phyloP scores from a whole-genome alignment of 2,888 invertebrate genomes.

The Anticlea derivata region DNA sequence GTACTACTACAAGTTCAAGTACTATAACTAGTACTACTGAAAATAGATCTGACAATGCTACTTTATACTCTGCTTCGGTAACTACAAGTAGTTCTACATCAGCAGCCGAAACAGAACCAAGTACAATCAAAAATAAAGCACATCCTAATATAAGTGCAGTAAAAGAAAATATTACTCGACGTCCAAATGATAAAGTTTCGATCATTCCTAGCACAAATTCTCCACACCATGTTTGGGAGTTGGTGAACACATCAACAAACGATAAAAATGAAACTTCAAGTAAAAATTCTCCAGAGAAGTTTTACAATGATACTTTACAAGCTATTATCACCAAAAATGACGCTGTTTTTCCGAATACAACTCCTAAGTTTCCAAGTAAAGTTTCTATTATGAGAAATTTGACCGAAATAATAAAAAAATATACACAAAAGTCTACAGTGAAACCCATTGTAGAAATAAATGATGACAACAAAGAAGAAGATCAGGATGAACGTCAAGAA shows the following conservation, averaged over 20 bases:
- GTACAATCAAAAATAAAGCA: constrained; percentile 33
- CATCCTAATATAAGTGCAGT: constrained; percentile 4
- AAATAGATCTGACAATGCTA: constrained; percentile 29
- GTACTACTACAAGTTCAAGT: constrained; percentile 34
- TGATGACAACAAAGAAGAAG: constrained; percentile 40
- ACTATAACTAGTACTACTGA: constrained; percentile 38
- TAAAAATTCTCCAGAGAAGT: constrained; percentile 77
- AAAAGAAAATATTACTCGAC: constrained; percentile 66
- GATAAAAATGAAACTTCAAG: constrained; percentile 62
- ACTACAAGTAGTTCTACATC: constrained; percentile 40
- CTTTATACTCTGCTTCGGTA: constrained; percentile 28
- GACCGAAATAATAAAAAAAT: constrained; percentile 86
- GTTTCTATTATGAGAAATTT: constrained; percentile 83
- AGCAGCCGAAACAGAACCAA: constrained; percentile 33
- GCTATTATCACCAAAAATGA: constrained; percentile 85
- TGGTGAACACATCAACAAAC: constrained; percentile 80
- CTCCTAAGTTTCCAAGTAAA: constrained; percentile 70
- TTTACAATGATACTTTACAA: constrained; percentile 85
- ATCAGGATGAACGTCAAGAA: constrained; percentile 54
- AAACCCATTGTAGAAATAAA: constrained; percentile 22
- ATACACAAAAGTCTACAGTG: constrained; percentile 74
- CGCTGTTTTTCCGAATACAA: constrained; percentile 69
- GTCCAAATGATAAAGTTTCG: constrained; percentile 77
- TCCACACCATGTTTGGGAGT: constrained; percentile 82
- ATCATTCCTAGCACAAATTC: constrained; percentile 69